Evolutionary conservation across 2,797 vertebrate genomes (phyloP).

Genomic region (Pterois miles): DNA sequence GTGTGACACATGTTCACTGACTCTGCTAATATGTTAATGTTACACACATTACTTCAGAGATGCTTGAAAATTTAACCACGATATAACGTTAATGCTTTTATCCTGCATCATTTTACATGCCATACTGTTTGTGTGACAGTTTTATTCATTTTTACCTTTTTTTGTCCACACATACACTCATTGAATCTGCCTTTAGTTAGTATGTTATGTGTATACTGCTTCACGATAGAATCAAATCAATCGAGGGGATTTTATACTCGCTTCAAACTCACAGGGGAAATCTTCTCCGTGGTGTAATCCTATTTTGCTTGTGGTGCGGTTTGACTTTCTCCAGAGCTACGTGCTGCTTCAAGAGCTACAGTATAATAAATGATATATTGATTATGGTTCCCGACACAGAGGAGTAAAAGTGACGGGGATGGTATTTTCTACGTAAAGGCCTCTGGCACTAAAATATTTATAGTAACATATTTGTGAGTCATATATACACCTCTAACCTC

Average conservation of each 20-base stretch:
- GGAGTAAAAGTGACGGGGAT: neutral
- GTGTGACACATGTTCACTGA: neutral
- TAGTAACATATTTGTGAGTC: neutral
- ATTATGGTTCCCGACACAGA: neutral
- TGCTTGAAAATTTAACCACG: neutral
- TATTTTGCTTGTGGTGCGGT: neutral
- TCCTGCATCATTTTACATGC: too few species aligned
- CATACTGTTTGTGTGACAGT: too few species aligned
- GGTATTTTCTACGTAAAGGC: neutral
- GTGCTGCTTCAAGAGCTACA: neutral
- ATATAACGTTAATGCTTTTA: neutral
- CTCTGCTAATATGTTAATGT: neutral
- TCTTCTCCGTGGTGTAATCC: constrained; percentile 17
- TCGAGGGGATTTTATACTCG: neutral
- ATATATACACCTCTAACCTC: neutral
- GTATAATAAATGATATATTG: neutral
- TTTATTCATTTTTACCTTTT: neutral
- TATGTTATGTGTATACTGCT: neutral
- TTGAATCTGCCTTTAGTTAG: neutral
- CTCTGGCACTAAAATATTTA: neutral
- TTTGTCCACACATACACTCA: neutral
- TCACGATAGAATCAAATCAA: constrained; percentile 10
- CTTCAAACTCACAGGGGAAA: constrained; percentile 31
- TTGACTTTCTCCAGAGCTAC: neutral
- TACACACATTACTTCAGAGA: neutral